Evolutionary conservation across 2,797 vertebrate genomes (phyloP).

Genomic region (Semotilus atromaculatus): DNA sequence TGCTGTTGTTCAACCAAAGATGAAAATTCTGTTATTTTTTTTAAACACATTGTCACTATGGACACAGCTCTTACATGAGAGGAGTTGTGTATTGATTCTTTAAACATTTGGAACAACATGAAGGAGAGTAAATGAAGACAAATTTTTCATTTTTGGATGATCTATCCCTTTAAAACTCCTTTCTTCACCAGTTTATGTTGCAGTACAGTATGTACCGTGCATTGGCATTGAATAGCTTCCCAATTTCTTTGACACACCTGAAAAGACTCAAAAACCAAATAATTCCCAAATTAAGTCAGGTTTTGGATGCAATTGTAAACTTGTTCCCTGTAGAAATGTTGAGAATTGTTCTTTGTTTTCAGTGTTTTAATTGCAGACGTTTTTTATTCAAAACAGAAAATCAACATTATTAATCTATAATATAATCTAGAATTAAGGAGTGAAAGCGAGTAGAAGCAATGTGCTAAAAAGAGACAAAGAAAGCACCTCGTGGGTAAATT

Average conservation of each 20-base stretch:
- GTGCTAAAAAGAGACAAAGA: background rate
- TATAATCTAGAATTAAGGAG: background rate
- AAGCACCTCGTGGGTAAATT: background rate
- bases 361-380: background rate
- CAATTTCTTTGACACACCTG: background rate
- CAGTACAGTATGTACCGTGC: background rate
- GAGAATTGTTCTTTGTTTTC: background rate
- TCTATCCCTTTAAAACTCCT: background rate
- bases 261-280: background rate
- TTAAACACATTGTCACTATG: background rate
- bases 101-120: background rate
- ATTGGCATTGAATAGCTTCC: background rate
- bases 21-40: background rate
- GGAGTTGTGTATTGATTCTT: background rate
- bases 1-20: background rate
- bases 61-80: background rate
- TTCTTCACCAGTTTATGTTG: background rate
- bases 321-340: background rate
- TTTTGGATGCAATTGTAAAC: background rate
- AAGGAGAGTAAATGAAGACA: background rate
- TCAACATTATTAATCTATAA: background rate
- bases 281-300: background rate
- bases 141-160: background rate
- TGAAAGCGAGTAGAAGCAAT: slow-evolving; percentile 14
- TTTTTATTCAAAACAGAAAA: slow-evolving; percentile 5